phyloP scores from a whole-genome alignment of 2,113 vertebrate species.

The Capreolus pygargus region DNA sequence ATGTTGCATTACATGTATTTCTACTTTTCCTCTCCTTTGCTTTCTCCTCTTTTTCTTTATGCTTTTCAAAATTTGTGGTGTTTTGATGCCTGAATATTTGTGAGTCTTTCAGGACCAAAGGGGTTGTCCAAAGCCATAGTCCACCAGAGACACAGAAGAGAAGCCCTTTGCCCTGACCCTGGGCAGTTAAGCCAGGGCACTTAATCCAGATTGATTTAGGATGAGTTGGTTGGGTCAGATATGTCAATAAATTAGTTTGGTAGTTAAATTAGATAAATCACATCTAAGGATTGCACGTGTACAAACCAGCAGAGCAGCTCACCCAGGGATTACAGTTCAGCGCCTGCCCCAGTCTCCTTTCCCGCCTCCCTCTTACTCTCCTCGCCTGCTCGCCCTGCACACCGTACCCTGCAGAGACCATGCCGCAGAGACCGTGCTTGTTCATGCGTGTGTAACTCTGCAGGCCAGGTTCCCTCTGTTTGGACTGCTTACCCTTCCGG shows the following conservation, averaged over 20 bases:
- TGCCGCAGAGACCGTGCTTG: not conserved
- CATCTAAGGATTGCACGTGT: not conserved
- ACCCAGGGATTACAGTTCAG: not conserved
- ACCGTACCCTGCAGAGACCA: too few species aligned
- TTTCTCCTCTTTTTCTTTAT: not conserved
- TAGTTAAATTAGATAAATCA: not conserved
- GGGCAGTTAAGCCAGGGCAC: not conserved
- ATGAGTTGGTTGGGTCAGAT: not conserved
- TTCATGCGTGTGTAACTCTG: not conserved
- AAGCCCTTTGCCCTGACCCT: not conserved
- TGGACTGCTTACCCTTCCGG: not conserved
- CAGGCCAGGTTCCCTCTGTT: not conserved
- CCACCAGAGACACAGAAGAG: not conserved
- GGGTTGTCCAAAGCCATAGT: not conserved
- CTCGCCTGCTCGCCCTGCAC: fast-evolving
- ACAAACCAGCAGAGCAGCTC: not conserved
- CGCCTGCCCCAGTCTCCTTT: not conserved
- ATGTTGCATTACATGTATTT: not conserved
- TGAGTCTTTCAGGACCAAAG: not conserved
- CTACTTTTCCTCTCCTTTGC: not conserved
- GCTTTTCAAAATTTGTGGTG: not conserved
- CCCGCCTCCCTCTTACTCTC: not conserved
- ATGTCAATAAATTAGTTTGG: not conserved
- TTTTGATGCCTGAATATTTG: not conserved
- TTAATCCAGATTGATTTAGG: not conserved